Evolutionary conservation across 2,113 vertebrate genomes (phyloP), one percentile per base, ranked within the genome.

Genomic region (Ursus arctos): DNA sequence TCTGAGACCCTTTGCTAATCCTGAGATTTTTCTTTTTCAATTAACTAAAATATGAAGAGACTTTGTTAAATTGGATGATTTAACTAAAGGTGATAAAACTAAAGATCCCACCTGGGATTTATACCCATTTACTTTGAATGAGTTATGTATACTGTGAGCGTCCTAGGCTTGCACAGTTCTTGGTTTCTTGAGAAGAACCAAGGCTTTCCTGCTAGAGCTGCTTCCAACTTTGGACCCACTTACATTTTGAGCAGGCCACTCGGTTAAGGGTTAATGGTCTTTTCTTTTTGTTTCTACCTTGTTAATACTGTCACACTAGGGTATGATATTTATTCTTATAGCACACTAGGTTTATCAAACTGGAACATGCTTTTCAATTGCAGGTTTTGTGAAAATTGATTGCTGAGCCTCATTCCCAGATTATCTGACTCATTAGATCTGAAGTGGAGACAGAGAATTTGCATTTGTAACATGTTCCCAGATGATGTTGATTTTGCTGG

Each of bases 41-140:
- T 81, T 94, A 82, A 83, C 13, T 89, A 21, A 81, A 88, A 88
- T 43, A 31, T 87, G 31, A 86, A 67, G 67, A 87, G 31, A 53
- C 71, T 95, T 94, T 61, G 83, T 92, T 95, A 95, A 91, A 91
- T 13, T 80, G 28, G 19, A n/a, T 83, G 61, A 77, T 92, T 97
- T 43, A 43, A 43, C 43, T 43, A 43, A 43, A 43, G 43, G 43
- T 43, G 43, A 6, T 43, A 43, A 43, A 87, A 67, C 12, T 94
- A 72, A 92, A 95, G 49, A 92, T 61, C 26, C 33, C 40, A 74
- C 74, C 16, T 3, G 59, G 21, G 36, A 47, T 90, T 92, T 57
- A 65, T 91, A 69, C 28, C 24, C 33, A 18, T 51, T 92, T 86
- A 80, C 81, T 91, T 47, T 65, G 91, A 88, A 65, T 91, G 65